Percentiles rank a stretch among this genome's conserved stretches.
Conservation (phyloP, 2,888 invertebrate species). For the Dolichomitus sp. region DNA sequence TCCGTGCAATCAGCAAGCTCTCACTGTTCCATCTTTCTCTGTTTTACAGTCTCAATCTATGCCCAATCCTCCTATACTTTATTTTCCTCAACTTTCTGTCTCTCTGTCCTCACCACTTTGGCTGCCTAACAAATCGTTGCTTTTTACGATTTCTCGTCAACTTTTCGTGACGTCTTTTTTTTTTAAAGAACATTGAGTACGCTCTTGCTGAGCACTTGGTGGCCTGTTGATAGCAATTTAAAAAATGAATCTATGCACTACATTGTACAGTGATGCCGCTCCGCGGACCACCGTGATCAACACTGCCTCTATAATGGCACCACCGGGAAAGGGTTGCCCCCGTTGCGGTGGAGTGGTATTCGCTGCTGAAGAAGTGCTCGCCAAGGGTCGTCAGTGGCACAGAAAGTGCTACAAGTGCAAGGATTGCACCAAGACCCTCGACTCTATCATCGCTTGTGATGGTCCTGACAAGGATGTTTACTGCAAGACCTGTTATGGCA, state of each 20-base stretch:
- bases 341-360: conserved; percentile 96
- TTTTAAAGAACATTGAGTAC: background rate
- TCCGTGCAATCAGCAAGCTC: background rate
- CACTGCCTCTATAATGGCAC: conserved; percentile 93
- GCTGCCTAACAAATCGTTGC: conserved; percentile 51
- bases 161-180: conserved; percentile 7
- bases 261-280: conserved; percentile 89
- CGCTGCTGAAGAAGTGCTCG: conserved; percentile 97
- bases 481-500: conserved; percentile 99
- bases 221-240: background rate
- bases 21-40: background rate
- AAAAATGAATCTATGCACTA: background rate
- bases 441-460: conserved; percentile 98
- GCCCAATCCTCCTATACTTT: background rate
- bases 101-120: conserved; percentile 3
- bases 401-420: conserved; percentile 97
- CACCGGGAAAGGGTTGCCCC: conserved; percentile 95
- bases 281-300: conserved; percentile 93
- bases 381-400: conserved; percentile 97
- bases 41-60: background rate
- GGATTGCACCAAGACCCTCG: conserved; percentile 97
- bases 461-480: conserved; percentile 97
- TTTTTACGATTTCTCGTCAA: conserved; percentile 32
- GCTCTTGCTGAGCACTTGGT: background rate
- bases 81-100: conserved; percentile 8